Conservation (phyloP, 1,140 invertebrate genomes). For the Caenorhabditis remanei region DNA sequence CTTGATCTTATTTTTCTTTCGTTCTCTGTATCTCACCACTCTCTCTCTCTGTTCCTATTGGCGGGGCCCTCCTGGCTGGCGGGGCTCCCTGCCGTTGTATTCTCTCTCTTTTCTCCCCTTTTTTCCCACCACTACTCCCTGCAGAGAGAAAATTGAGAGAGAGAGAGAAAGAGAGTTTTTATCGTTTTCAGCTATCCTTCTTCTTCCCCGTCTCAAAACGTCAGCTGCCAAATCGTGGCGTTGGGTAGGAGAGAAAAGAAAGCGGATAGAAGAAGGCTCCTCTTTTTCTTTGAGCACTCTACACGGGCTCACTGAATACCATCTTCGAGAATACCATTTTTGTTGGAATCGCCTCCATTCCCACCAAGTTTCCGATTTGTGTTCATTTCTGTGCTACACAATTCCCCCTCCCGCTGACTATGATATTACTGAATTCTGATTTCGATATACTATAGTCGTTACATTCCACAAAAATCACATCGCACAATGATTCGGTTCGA, state of each 20-base stretch:
- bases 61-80: neutral
- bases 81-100: constrained; percentile 43
- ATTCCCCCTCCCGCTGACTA: constrained; percentile 1
- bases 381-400: too few species aligned
- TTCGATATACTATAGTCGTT: constrained; percentile 47
- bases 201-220: constrained; percentile 44
- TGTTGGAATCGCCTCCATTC: neutral
- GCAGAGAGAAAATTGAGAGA: neutral
- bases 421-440: constrained; percentile 44
- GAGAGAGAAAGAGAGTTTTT: constrained; percentile 26
- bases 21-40: neutral
- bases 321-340: neutral
- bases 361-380: too few species aligned
- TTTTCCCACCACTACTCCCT: constrained; percentile 35
- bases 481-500: constrained; percentile 65
- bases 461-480: neutral
- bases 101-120: constrained; percentile 1
- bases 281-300: constrained; percentile 49
- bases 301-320: constrained; percentile 1
- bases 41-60: neutral
- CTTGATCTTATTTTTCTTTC: constrained; percentile 6
- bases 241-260: constrained; percentile 49
- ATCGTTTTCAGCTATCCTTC: constrained; percentile 55
- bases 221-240: constrained; percentile 39
- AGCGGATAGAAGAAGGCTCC: constrained; percentile 1